Conservation (phyloP, 2,113 vertebrate genomes). For the Ammodytes marinus region DNA sequence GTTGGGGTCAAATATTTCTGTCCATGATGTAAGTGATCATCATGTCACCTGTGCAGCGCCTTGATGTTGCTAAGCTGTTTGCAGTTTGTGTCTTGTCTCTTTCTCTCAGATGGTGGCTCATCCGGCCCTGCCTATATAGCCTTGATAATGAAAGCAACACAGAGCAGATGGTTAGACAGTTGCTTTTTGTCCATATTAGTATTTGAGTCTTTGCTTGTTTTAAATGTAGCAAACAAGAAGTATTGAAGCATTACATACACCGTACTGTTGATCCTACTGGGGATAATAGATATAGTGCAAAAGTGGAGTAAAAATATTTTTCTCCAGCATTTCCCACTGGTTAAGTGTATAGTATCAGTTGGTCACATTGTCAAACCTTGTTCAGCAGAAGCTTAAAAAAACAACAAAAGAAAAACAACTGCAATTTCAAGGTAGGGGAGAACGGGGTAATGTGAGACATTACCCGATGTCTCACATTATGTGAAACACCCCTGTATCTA, state of each 20-base stretch:
- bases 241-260: not conserved
- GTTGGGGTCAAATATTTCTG: constrained; percentile 41
- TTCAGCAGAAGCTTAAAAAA: no score
- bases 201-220: constrained; percentile 6
- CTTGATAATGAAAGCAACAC: constrained; percentile 19
- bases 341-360: no score
- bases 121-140: constrained; percentile 30
- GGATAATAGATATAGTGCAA: not conserved
- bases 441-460: no score
- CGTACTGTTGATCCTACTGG: not conserved
- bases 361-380: no score
- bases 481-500: no score
- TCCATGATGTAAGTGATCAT: constrained; percentile 64
- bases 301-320: not conserved
- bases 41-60: constrained; percentile 36
- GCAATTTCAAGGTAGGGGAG: no score
- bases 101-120: constrained; percentile 33
- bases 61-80: constrained; percentile 68
- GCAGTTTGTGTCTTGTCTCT: constrained; percentile 42
- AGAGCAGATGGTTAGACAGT: constrained; percentile 29
- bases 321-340: no score
- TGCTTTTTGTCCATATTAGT: constrained; percentile 15
- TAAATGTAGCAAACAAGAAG: not conserved
- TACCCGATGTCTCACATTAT: no score
- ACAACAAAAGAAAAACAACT: no score